phyloP scores from a whole-genome alignment of 2,113 vertebrate species.

The Chloropsis cyanopogon region DNA sequence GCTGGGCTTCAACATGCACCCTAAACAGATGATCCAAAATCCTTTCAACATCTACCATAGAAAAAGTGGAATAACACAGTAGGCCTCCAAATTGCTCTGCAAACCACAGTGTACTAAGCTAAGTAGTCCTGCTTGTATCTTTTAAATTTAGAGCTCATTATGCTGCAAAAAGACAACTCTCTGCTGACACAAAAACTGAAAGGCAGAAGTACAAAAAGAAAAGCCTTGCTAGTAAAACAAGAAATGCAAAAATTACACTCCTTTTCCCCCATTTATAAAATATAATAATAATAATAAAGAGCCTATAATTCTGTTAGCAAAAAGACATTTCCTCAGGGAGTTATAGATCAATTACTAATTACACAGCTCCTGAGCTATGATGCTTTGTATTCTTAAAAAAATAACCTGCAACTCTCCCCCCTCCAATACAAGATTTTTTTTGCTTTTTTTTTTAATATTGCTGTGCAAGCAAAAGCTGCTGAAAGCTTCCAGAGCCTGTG shows the following conservation, averaged over 20 bases:
- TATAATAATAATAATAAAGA: not conserved
- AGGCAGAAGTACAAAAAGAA: not conserved
- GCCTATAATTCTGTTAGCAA: not conserved
- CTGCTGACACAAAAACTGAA: not conserved
- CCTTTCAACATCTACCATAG: not conserved
- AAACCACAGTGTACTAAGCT: not conserved
- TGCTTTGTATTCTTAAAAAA: conserved; percentile 36
- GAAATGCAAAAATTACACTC: not conserved
- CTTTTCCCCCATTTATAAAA: not conserved
- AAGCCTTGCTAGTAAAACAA: not conserved
- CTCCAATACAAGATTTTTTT: not conserved
- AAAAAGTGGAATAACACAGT: not conserved
- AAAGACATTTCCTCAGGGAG: conserved; percentile 48
- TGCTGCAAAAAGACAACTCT: not conserved
- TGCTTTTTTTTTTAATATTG: conserved; percentile 22
- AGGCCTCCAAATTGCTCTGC: not conserved
- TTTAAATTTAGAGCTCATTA: conserved; percentile 12
- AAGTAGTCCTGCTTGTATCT: not conserved
- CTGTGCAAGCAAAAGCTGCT: conserved; percentile 16
- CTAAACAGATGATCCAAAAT: not conserved
- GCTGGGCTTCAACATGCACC: not conserved
- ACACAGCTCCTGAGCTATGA: conserved; percentile 50
- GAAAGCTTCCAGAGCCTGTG: conserved; percentile 27
- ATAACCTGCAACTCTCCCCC: not conserved
- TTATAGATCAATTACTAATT: conserved; percentile 70